Base-by-base conservation (phyloP, 2,888 invertebrate species). In the Dione juno region DNA sequence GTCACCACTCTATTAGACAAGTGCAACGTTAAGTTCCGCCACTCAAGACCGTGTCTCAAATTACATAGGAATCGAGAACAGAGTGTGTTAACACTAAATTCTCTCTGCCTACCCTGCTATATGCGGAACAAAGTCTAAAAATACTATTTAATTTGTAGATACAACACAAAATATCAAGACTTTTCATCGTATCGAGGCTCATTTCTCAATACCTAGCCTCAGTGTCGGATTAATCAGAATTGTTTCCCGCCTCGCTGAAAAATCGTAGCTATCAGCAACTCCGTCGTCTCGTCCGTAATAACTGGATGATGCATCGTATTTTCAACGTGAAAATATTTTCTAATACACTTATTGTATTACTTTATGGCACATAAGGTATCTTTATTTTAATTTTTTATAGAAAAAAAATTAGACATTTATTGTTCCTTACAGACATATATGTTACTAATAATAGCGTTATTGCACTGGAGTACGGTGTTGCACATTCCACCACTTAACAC, bases 201-300 rank as follows among this genome's bases (percentile, higher is more conserved):
- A 71, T 77, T 81, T 84, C 82, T 87, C 87, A 88, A 90, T 90
- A n/a, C n/a, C n/a, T n/a, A 88, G 84, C 87, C 89, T 85, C 87
- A 83, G 54, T 84, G 87, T 84, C 78, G 90, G 90, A 88, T 92
- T 92, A 92, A 92, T 92, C 92, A 86, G 84, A 84, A 89, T 90
- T 88, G 91, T 89, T 89, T 87, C 84, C 83, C 85, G 83, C 83
- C 84, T 82, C 80, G 78, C 81, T 91, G 92, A 93, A 89, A 91
- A 91, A 92, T 91, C 89, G 92, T 90, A 92, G 81, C 89, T 90
- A 88, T 92, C 90, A 90, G 80, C 86, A 77, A 74, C 81, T 77
- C 76, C 83, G 79, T 80, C 81, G 74, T 79, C 81, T 78, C 81
- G 69, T 80, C 79, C 73, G 80, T 83, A 84, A 86, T 88, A 88